Evolutionary conservation across 2,797 vertebrate species (phyloP).

Genomic region (Sphaeramia orbicularis): DNA sequence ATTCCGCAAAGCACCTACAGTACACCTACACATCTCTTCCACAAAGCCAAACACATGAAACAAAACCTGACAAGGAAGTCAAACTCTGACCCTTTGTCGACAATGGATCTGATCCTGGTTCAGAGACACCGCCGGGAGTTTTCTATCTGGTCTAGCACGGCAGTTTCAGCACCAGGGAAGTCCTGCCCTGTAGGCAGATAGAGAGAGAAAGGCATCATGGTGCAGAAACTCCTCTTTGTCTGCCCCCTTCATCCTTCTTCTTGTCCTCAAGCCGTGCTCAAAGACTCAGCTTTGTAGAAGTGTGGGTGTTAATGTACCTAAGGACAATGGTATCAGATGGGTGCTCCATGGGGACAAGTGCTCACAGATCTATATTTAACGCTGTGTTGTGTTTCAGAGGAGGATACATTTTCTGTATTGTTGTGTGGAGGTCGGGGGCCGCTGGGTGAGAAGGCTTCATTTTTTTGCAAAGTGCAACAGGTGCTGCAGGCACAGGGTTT

Average conservation of each 20-base stretch:
- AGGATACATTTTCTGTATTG: too few species aligned
- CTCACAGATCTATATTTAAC: conserved; percentile 64
- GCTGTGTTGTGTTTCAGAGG: conserved; percentile 35
- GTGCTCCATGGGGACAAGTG: conserved; percentile 50
- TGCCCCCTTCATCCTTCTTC: conserved; percentile 32
- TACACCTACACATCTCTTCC: conserved; percentile 35
- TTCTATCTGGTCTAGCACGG: conserved; percentile 33
- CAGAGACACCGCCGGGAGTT: conserved; percentile 49
- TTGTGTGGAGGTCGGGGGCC: too few species aligned
- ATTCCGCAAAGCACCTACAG: conserved; percentile 14
- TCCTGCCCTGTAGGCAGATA: conserved; percentile 64
- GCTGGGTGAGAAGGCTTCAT: too few species aligned
- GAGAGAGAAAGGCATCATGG: conserved; percentile 36
- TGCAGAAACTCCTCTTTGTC: conserved; percentile 57
- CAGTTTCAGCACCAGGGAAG: conserved; percentile 54
- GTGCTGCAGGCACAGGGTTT: too few species aligned
- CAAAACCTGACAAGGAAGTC: conserved; percentile 49
- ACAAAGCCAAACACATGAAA: conserved; percentile 61
- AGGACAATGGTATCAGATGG: conserved; percentile 68
- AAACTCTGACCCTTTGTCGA: conserved; percentile 48
- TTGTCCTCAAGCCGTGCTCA: conserved; percentile 48
- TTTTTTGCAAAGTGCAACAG: too few species aligned
- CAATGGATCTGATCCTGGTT: conserved; percentile 32
- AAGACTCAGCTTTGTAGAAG: conserved; percentile 44
- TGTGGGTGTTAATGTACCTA: conserved; percentile 38